A percentile compares a stretch with the other conserved stretches of the same genome.
Conservation (phyloP, 2,113 vertebrate genomes). For the Lampris incognitus region DNA sequence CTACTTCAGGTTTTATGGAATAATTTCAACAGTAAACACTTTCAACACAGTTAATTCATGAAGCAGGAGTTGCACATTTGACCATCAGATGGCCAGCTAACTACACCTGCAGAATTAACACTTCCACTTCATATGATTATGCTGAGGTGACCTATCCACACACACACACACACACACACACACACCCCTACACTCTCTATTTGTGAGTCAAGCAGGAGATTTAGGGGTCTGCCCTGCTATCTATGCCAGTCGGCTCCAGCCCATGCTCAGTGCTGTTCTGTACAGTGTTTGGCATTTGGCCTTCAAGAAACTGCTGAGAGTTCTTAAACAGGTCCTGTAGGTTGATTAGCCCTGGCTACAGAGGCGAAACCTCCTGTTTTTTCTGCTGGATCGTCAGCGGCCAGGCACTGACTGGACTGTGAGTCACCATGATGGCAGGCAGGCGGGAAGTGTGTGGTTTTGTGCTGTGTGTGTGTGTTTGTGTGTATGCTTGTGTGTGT, state of each 20-base stretch:
- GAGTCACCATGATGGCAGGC: constrained; percentile 41
- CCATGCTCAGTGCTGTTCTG: neutral
- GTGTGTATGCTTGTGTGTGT: neutral
- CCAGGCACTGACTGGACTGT: constrained; percentile 33
- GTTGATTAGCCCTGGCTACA: neutral
- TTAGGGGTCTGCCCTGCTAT: neutral
- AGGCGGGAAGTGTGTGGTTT: constrained; percentile 18
- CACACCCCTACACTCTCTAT: neutral
- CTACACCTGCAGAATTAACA: neutral
- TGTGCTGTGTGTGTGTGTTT: neutral
- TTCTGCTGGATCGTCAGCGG: neutral
- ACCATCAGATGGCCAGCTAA: neutral
- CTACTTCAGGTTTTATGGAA: neutral
- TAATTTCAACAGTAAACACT: neutral
- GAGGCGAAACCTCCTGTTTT: neutral
- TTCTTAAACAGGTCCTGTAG: neutral
- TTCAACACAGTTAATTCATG: neutral
- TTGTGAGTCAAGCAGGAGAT: neutral
- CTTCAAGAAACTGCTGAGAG: constrained; percentile 7
- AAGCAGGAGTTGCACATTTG: neutral
- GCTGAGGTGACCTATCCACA: neutral
- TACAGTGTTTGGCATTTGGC: neutral
- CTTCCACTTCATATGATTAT: constrained; percentile 1
- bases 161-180: neutral
- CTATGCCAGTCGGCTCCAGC: neutral